Percentiles rank a stretch among this genome's conserved stretches.
Conservation (phyloP, 2,113 vertebrate species). For the Xiphorhynchus elegans region DNA sequence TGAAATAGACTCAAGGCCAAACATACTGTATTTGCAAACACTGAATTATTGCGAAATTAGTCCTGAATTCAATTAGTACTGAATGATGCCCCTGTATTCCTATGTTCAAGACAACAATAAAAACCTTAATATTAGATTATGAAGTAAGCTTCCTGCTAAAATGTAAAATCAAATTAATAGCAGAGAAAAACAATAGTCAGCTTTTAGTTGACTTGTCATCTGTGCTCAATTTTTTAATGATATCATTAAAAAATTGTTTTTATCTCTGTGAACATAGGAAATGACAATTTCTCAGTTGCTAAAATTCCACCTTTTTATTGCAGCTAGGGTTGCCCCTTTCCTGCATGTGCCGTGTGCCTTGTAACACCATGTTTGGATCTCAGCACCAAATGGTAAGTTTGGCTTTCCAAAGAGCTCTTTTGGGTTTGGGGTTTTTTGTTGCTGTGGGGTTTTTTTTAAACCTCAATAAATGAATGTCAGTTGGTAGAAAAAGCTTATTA, state of each 20-base stretch:
- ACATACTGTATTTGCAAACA: background rate
- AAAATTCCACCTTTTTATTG: background rate
- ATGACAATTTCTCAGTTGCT: background rate
- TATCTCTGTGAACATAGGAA: background rate
- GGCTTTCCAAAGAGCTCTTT: background rate
- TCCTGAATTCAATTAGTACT: background rate
- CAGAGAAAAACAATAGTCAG: too few species aligned
- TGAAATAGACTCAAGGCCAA: background rate
- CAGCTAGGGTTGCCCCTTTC: conserved; percentile 82
- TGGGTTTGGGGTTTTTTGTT: background rate
- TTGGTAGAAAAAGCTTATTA: background rate
- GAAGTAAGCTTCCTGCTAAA: too few species aligned
- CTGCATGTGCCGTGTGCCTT: conserved; percentile 90
- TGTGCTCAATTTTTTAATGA: too few species aligned
- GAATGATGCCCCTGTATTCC: background rate
- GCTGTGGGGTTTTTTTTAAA: background rate
- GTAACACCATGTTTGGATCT: conserved; percentile 98
- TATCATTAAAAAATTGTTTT: too few species aligned
- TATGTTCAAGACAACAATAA: background rate
- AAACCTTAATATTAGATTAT: too few species aligned
- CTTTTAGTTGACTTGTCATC: too few species aligned
- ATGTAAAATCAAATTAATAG: too few species aligned
- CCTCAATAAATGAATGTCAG: background rate
- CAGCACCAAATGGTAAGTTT: conserved; percentile 94
- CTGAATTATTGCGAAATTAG: background rate